These are phyloP conservation scores for Nerophis lumbriciformis DNA, from an alignment of 2,113 vertebrate species.

Conservation along the genomic window DNA sequence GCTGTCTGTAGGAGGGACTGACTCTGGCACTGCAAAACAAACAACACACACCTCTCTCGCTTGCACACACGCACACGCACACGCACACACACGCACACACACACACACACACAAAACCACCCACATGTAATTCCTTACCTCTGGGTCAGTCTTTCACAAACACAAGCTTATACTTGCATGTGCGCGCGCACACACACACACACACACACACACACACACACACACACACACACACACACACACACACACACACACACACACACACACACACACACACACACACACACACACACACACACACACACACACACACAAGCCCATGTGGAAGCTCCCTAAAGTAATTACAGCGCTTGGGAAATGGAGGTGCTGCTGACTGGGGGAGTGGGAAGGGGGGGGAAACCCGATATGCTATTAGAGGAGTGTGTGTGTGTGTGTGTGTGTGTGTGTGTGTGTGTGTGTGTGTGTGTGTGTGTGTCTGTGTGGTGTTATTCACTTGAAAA, in stretches of 20 bases:
- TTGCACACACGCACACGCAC: not conserved
- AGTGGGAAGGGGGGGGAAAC: slow-evolving; percentile 53
- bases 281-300: slow-evolving; percentile 4
- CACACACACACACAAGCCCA: slow-evolving; percentile 28
- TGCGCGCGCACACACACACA: not conserved
- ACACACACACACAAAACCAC: slow-evolving; percentile 46
- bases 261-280: slow-evolving; percentile 28
- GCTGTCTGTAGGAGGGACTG: slow-evolving; percentile 58
- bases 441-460: not conserved
- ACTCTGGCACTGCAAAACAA: slow-evolving; percentile 56
- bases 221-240: slow-evolving; percentile 15
- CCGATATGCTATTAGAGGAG: slow-evolving; percentile 72
- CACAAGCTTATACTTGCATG: not conserved
- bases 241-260: slow-evolving; percentile 29
- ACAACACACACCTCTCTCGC: not conserved
- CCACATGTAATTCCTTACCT: not conserved
- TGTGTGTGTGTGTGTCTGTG: no score
- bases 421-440: not conserved
- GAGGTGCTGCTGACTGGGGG: slow-evolving; percentile 58
- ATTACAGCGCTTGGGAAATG: slow-evolving; percentile 68
- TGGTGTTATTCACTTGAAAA: no score
- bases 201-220: slow-evolving; percentile 5
- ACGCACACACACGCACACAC: slow-evolving; percentile 26
- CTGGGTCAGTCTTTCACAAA: slow-evolving; percentile 8
- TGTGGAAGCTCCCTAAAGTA: slow-evolving; percentile 71